phyloP scores from a whole-genome alignment of 2,113 vertebrate species.

The Spheniscus mendiculus region DNA sequence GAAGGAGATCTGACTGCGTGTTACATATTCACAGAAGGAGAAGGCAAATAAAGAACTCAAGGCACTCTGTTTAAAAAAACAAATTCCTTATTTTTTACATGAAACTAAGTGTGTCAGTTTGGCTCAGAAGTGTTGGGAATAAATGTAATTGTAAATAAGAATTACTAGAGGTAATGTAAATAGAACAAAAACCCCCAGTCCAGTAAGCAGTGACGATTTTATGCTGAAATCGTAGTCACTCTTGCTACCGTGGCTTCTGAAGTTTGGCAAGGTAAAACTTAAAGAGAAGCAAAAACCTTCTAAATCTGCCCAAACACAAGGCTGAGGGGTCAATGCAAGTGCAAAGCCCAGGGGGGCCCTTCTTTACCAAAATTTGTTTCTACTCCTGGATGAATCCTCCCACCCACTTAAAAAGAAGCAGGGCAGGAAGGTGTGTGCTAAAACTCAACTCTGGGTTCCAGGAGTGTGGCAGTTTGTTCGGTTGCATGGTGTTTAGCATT shows the following conservation, averaged over 20 bases:
- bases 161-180: background rate
- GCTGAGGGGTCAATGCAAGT: background rate
- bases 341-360: accelerated
- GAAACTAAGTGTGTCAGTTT: background rate
- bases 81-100: background rate
- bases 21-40: background rate
- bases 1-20: background rate
- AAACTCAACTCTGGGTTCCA: background rate
- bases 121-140: background rate
- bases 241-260: background rate
- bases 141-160: background rate
- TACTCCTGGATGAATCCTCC: too few relatives aligned
- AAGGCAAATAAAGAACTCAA: background rate
- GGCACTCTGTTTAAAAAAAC: background rate
- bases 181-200: background rate
- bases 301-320: background rate
- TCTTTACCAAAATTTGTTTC: background rate
- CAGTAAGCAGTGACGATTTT: background rate
- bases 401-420: background rate
- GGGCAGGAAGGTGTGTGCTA: background rate
- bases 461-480: background rate
- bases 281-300: background rate
- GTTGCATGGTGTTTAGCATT: background rate
- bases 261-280: background rate
- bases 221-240: background rate